Evolutionary conservation across 2,888 invertebrate species (phyloP).

Genomic region (Limnephilus auricula): DNA sequence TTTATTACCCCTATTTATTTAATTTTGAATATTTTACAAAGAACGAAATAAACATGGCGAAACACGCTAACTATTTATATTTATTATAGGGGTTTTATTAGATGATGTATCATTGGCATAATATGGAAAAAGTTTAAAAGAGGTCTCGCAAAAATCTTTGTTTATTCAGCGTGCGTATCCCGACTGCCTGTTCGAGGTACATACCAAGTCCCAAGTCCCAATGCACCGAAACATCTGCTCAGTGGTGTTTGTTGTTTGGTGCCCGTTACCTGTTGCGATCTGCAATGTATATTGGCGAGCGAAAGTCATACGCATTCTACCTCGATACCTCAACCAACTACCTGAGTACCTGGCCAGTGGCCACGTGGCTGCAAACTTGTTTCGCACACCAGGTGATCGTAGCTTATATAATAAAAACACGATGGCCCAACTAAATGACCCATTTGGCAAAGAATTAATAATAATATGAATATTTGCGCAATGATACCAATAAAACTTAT

Average conservation of each 20-base stretch:
- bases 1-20: too few species aligned
- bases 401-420: not conserved
- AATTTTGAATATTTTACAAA: not conserved
- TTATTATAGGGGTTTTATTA: not conserved
- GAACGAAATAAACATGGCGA: not conserved
- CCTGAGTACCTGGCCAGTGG: not conserved
- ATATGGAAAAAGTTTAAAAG: not conserved
- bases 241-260: not conserved
- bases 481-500: not conserved
- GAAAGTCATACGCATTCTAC: not conserved
- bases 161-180: not conserved
- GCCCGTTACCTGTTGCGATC: constrained; percentile 5
- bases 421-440: not conserved
- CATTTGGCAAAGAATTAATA: not conserved
- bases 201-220: not conserved
- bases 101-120: not conserved
- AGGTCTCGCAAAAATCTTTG: constrained; percentile 4
- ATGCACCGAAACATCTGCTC: constrained; percentile 16
- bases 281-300: constrained; percentile 10
- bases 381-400: not conserved
- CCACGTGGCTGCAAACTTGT: not conserved
- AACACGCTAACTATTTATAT: too few species aligned
- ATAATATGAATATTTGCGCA: not conserved
- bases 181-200: not conserved
- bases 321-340: not conserved